Evolutionary conservation across 2,888 invertebrate genomes (phyloP).

Genomic region (Meganola albula): DNA sequence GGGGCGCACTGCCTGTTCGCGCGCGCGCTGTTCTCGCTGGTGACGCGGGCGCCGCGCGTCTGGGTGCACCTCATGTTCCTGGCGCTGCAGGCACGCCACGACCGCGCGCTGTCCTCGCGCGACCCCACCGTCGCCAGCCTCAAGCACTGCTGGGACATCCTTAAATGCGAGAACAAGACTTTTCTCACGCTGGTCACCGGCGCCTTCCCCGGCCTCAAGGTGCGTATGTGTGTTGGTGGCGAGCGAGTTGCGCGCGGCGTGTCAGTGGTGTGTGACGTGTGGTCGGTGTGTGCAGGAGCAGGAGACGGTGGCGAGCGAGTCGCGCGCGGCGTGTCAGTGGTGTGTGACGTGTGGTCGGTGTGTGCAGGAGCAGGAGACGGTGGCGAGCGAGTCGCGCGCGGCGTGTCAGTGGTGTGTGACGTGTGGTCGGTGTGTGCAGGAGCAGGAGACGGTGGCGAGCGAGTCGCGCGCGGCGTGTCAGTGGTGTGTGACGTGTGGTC

Average conservation of each 20-base stretch:
- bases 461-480: no score
- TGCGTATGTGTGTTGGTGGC: constrained; percentile 78
- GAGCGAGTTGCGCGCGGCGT: constrained; percentile 89
- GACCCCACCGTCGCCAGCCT: constrained; percentile 89
- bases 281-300: constrained; percentile 57
- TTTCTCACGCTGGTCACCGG: constrained; percentile 95
- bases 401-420: constrained; percentile 95
- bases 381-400: constrained; percentile 90
- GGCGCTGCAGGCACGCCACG: constrained; percentile 89
- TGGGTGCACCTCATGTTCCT: constrained; percentile 99
- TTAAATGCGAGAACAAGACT: constrained; percentile 93
- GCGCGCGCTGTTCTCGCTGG: constrained; percentile 86
- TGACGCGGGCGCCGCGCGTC: constrained; percentile 88
- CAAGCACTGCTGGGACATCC: constrained; percentile 95
- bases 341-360: constrained; percentile 86
- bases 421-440: constrained; percentile 78
- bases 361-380: constrained; percentile 88
- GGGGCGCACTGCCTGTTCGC: constrained; percentile 94
- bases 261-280: constrained; percentile 94
- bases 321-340: constrained; percentile 92
- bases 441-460: no score
- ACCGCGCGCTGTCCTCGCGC: constrained; percentile 86
- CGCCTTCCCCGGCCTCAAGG: constrained; percentile 93
- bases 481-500: constrained; percentile 92
- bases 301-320: constrained; percentile 85